A percentile compares a stretch with the other conserved stretches of the same genome.
phyloP scores from a whole-genome alignment of 2,888 invertebrate species.

The Melolontha melolontha region DNA sequence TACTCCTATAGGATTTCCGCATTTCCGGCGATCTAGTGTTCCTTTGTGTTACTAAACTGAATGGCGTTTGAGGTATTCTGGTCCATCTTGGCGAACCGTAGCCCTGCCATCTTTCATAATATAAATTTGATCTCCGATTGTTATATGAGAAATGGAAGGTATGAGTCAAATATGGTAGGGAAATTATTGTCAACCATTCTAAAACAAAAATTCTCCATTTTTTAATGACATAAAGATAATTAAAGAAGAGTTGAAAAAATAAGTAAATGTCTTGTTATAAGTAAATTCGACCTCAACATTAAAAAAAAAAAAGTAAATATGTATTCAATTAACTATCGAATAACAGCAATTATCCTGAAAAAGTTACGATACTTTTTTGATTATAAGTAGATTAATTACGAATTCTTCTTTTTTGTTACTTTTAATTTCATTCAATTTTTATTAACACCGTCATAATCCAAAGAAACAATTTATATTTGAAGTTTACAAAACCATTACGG shows the following conservation, averaged over 20 bases:
- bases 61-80: conserved; percentile 53
- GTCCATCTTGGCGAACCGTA: conserved; percentile 54
- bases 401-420: neutral
- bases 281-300: no score
- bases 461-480: neutral
- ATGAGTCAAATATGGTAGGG: neutral
- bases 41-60: neutral
- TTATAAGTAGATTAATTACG: neutral
- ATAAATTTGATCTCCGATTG: conserved; percentile 45
- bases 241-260: neutral
- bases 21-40: conserved; percentile 22
- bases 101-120: conserved; percentile 53
- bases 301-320: no score
- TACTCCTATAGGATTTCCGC: neutral
- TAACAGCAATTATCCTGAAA: no score
- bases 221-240: neutral
- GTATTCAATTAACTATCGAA: no score
- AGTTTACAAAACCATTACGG: conserved; percentile 5
- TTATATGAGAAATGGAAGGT: conserved; percentile 1
- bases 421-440: no score
- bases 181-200: conserved; percentile 21
- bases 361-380: no score
- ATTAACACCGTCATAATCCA: neutral
- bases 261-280: conserved; percentile 3
- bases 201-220: neutral